Conservation (phyloP, 2,113 vertebrate species). For the Periophthalmus modestus region DNA sequence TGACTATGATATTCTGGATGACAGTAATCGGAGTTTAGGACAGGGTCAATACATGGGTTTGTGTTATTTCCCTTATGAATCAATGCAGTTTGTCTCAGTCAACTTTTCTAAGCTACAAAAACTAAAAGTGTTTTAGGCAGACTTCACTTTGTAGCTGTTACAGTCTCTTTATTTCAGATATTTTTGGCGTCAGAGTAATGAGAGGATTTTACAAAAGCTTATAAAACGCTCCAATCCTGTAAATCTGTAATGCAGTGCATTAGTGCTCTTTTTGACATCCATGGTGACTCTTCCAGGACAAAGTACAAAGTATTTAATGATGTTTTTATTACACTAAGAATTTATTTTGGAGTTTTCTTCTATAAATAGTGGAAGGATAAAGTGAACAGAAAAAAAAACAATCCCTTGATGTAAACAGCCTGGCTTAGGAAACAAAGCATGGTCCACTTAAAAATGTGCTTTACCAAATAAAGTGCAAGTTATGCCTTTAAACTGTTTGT, state of each 20-base stretch:
- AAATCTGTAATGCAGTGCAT: slow-evolving; percentile 12
- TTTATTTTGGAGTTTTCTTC: neutral
- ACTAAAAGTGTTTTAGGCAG: neutral
- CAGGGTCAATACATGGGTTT: neutral
- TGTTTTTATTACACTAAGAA: neutral
- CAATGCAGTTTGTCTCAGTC: too few relatives aligned
- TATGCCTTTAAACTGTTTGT: neutral
- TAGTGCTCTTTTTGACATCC: neutral
- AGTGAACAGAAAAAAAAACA: neutral
- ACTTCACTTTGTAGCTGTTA: neutral
- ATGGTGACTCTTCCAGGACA: neutral
- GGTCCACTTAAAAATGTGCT: neutral
- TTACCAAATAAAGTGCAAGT: neutral
- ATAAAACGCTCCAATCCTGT: slow-evolving; percentile 20
- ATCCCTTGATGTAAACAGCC: neutral
- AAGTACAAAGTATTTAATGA: neutral
- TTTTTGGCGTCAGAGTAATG: neutral
- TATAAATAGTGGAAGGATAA: neutral
- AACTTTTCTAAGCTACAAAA: neutral
- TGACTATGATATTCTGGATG: neutral
- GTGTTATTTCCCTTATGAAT: neutral
- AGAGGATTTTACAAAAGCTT: slow-evolving; percentile 24
- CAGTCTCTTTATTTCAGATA: neutral
- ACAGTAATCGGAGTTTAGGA: neutral
- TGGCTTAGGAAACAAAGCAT: neutral